Conservation (phyloP, 2,113 vertebrate species). For the Arenaria interpres region DNA sequence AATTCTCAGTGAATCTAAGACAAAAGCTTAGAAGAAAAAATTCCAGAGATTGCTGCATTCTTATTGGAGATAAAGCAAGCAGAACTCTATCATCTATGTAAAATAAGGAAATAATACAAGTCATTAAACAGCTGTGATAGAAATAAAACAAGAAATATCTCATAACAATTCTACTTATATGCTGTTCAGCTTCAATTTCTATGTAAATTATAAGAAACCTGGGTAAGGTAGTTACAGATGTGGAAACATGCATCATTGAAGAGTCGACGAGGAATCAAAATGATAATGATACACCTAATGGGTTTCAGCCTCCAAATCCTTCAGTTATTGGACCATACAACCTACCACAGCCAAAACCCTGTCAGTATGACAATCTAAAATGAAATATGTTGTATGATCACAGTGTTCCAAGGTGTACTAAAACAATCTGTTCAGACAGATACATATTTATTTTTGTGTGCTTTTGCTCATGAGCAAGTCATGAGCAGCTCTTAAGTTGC, state of each 20-base stretch:
- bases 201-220: not conserved
- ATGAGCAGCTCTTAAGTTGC: not conserved
- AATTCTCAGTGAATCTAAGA: not conserved
- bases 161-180: not conserved
- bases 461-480: not conserved
- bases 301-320: not conserved
- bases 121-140: not conserved
- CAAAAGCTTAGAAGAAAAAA: not conserved
- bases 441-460: not conserved
- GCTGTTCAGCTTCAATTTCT: not conserved
- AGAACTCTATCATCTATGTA: not conserved
- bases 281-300: not conserved
- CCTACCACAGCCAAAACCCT: not conserved
- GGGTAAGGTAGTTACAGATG: not conserved
- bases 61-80: not conserved
- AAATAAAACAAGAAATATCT: not conserved
- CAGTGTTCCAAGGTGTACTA: not conserved
- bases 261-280: not conserved
- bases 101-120: not conserved
- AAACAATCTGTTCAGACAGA: not conserved
- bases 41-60: not conserved
- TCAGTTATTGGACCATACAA: not conserved
- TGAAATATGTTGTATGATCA: not conserved
- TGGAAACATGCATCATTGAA: not conserved
- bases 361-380: not conserved